Percentiles rank a stretch among this genome's conserved stretches.
phyloP scores from a whole-genome alignment of 1,140 invertebrate species.

The Cyrtorhinus lividipennis region DNA sequence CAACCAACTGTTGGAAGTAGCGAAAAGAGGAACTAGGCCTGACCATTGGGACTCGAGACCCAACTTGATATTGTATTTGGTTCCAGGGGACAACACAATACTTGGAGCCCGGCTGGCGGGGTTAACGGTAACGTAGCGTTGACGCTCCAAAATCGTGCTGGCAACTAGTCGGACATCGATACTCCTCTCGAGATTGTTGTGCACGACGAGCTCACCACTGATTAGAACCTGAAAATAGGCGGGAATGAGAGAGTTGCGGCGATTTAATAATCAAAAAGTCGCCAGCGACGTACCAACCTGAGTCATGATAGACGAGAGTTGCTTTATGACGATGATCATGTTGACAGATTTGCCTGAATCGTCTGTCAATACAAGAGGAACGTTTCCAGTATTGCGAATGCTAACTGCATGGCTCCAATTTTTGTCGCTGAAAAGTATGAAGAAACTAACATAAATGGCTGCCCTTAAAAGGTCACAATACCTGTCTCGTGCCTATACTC shows the following conservation, averaged over 20 bases:
- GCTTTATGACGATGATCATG: conserved; percentile 35
- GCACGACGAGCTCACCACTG: conserved; percentile 43
- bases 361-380: conserved; percentile 30
- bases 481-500: conserved; percentile 13
- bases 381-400: neutral
- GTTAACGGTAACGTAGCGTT: conserved; percentile 10
- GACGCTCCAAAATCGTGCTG: conserved; percentile 14
- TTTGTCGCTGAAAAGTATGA: conserved; percentile 26
- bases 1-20: conserved; percentile 41
- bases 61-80: conserved; percentile 19
- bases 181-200: conserved; percentile 38
- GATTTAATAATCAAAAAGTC: too few relatives aligned
- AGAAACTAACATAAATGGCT: too few relatives aligned
- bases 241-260: too few relatives aligned
- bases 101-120: conserved; percentile 10
- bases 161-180: conserved; percentile 30
- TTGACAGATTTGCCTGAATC: conserved; percentile 27
- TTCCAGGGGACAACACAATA: conserved; percentile 17
- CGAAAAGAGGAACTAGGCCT: conserved; percentile 50
- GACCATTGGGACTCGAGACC: conserved; percentile 41
- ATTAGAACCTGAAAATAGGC: conserved; percentile 32
- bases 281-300: conserved; percentile 22
- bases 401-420: conserved; percentile 41
- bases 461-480: too few relatives aligned
- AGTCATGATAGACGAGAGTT: conserved; percentile 38